Base-by-base conservation (phyloP, 2,888 invertebrate genomes). In the Noctuana brunneofusca region DNA sequence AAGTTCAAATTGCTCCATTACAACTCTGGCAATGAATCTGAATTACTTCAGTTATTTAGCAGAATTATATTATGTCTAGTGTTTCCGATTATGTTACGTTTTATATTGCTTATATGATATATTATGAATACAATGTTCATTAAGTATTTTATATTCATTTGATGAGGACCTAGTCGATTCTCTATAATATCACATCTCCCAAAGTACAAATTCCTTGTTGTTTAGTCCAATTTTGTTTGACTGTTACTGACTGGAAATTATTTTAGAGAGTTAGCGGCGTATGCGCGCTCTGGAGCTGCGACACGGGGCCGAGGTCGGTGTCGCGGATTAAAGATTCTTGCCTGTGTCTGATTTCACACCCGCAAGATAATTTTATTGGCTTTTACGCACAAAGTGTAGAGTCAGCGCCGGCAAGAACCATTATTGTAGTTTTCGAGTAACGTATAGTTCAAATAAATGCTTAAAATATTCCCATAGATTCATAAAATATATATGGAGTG, bases 151-250 rank as follows among this genome's bases (percentile, higher is more conserved):
- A 88, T 87, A 87, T 89, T 91, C 88, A 89, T 90, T 91, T 87
- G 89, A 90, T 89, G 91, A 91, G 91, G 85, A 87, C 89, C 91
- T 92, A 92, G 92, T 92, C 92, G 91, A 85, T 88, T 91, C 91
- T 89, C 89, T 88, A 84, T 88, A 68, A 90, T 91, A 91, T 91
- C 91, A 92, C 91, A 90, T 88, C 83, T 91, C 90, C 90, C 92
- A 92, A 92, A 92, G 92, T 92, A 92, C 92, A 92, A 92, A 92
- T 92, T 89, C 88, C 92, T 92, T 92, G 92, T 92, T 92, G 91
- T 92, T 92, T 92, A 92, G 92, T 92, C 90, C 90, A 92, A 92
- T 92, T 91, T 90, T 91, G 88, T 90, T 91, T 91, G 82, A 87
- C 84, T 90, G 91, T 91, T 90, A 88, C 86, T 85, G 82, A 87